Evolutionary conservation across 1,140 invertebrate genomes (phyloP).

Genomic region (Vollenhovia emeryi): DNA sequence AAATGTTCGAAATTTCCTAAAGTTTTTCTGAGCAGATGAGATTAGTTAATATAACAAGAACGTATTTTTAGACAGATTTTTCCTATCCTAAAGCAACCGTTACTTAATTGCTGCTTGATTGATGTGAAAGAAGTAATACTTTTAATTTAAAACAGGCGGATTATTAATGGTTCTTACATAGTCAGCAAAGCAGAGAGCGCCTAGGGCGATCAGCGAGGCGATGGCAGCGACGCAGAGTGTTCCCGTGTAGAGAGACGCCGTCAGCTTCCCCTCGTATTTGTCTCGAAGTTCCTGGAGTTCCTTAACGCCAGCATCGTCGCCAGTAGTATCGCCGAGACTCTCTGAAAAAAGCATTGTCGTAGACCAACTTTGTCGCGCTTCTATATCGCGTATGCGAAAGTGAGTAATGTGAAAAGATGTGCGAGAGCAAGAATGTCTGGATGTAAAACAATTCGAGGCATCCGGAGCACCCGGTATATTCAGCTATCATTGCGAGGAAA

Average conservation of each 20-base stretch:
- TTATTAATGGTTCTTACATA: constrained; percentile 48
- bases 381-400: neutral
- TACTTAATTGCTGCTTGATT: neutral
- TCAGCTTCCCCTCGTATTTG: constrained; percentile 83
- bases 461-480: neutral
- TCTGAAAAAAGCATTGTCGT: constrained; percentile 61
- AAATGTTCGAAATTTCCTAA: neutral
- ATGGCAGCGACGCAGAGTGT: constrained; percentile 77
- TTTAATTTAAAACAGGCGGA: neutral
- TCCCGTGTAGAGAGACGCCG: constrained; percentile 81
- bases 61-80: neutral
- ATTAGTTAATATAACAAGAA: neutral
- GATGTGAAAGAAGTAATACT: neutral
- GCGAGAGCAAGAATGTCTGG: neutral
- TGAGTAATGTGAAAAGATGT: neutral
- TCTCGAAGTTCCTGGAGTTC: constrained; percentile 81
- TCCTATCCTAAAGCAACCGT: neutral
- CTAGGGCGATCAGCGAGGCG: constrained; percentile 78
- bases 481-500: neutral
- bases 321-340: constrained; percentile 62
- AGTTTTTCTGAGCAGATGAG: neutral
- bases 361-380: neutral
- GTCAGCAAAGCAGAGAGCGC: constrained; percentile 70
- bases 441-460: neutral
- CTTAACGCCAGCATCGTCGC: constrained; percentile 73